Percentiles rank a stretch among this genome's conserved stretches.
phyloP scores from a whole-genome alignment of 2,113 vertebrate species.

The Carassius auratus region DNA sequence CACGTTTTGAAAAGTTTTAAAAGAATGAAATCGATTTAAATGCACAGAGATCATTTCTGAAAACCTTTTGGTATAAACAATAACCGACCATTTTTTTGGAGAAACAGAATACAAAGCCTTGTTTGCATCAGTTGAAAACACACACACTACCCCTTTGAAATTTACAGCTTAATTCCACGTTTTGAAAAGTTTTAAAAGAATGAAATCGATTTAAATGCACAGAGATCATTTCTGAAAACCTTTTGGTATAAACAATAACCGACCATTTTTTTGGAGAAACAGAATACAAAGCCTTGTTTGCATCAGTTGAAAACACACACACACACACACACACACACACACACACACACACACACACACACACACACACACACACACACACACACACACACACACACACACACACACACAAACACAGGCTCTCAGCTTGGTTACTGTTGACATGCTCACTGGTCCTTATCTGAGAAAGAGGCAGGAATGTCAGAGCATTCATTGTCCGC shows the following conservation, averaged over 20 bases:
- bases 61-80: not conserved
- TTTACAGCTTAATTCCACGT: not conserved
- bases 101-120: not conserved
- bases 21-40: not conserved
- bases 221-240: not conserved
- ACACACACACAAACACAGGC: not conserved
- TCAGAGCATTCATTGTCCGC: slow-evolving; percentile 64
- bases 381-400: too few relatives aligned
- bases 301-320: not conserved
- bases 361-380: too few relatives aligned
- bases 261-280: not conserved
- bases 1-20: not conserved
- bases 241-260: not conserved
- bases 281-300: not conserved
- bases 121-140: not conserved
- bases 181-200: not conserved
- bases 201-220: not conserved
- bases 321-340: not conserved
- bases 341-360: too few relatives aligned
- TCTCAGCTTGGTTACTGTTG: slow-evolving; percentile 36
- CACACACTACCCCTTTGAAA: not conserved
- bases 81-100: not conserved
- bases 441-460: slow-evolving; percentile 67
- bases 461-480: slow-evolving; percentile 64
- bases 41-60: not conserved